Conservation (phyloP, 2,113 vertebrate genomes). For the Mormyrus lacerda region DNA sequence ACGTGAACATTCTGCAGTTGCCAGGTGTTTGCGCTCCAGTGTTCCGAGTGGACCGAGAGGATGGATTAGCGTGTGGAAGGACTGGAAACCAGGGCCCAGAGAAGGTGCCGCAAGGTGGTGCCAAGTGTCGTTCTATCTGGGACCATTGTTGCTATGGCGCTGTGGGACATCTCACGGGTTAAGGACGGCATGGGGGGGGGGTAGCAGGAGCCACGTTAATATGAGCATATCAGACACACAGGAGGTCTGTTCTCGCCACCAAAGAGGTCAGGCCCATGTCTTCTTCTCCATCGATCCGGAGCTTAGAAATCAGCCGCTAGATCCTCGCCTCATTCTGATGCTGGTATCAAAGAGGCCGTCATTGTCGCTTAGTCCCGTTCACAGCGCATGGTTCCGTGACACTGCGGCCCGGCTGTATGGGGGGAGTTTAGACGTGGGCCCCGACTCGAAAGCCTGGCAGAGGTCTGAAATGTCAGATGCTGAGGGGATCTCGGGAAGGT, state of each 20-base stretch:
- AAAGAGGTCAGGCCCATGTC: background rate
- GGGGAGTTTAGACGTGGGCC: background rate
- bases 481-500: slow-evolving; percentile 2
- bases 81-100: background rate
- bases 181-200: background rate
- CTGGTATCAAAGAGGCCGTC: background rate
- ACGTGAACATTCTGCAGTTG: background rate
- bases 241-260: background rate
- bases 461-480: slow-evolving; percentile 13
- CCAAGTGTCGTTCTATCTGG: background rate
- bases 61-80: background rate
- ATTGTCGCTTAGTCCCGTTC: background rate
- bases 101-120: background rate
- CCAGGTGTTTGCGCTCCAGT: too few species aligned
- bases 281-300: background rate
- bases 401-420: background rate
- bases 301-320: background rate
- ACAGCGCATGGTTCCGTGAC: background rate
- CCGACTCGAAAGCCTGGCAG: background rate
- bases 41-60: background rate
- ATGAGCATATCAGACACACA: background rate
- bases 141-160: background rate
- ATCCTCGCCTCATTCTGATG: background rate
- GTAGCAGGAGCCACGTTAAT: background rate
- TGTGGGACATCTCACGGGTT: background rate